phyloP scores from a whole-genome alignment of 1,140 invertebrate genomes.

The Zaprionus kolodkinae region DNA sequence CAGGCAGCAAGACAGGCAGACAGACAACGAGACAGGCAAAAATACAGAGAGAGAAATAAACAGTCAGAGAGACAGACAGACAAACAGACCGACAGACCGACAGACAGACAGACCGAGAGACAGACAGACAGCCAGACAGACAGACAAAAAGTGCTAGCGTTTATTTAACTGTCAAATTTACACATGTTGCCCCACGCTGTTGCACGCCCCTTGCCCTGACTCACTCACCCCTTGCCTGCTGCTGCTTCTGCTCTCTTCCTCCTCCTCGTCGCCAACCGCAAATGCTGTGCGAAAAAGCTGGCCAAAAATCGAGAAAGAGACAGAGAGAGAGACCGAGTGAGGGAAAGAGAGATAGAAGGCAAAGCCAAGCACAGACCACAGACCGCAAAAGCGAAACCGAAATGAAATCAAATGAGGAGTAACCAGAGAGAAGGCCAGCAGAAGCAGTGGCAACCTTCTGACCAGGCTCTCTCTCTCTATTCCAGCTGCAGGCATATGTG shows the following conservation, averaged over 20 bases:
- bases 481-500: conserved; percentile 19
- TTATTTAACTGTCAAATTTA: conserved; percentile 75
- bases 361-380: conserved; percentile 44
- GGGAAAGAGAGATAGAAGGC: conserved; percentile 11
- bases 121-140: neutral
- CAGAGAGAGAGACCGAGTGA: conserved; percentile 9
- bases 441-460: neutral
- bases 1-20: neutral
- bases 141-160: conserved; percentile 35
- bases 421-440: neutral
- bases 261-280: conserved; percentile 14
- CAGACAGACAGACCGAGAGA: neutral
- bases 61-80: neutral
- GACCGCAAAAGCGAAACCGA: conserved; percentile 66
- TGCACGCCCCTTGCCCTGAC: neutral
- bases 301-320: conserved; percentile 14
- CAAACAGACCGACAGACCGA: neutral
- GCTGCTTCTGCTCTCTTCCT: neutral
- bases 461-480: conserved; percentile 7
- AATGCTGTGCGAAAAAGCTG: conserved; percentile 50
- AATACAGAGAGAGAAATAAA: too few relatives aligned
- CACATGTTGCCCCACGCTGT: conserved; percentile 52
- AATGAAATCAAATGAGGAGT: conserved; percentile 76
- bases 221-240: neutral
- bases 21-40: neutral